Evolutionary conservation across 2,888 invertebrate species (phyloP), one percentile per base, ranked within the genome.

Genomic region (Diarsia mendica): DNA sequence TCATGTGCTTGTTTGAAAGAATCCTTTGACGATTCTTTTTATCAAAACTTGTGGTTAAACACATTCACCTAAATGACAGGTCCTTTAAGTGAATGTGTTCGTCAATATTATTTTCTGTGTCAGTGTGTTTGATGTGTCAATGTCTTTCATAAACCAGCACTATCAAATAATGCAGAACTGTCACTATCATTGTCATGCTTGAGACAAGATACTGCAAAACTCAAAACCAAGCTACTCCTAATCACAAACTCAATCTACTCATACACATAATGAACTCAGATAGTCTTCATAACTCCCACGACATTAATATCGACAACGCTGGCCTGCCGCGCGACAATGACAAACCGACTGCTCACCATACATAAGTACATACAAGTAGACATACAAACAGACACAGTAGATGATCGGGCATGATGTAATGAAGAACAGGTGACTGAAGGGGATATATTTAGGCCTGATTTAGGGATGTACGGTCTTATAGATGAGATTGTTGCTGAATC

Each of bases 221-320:
- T 39, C 2, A 20, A 49, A 55, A 58, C 23, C 20, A 70, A 28
- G 11, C 11, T 46, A 15, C 39, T 33, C 5, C 18, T n/a, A 55
- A 74, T 75, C 61, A 51, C 18, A 46, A 39, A 18, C 11, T 23
- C 18, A 23, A 49, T 33, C 23, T 49, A 49, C 66, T 13, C 18
- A 46, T 13, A 28, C 58, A 49, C 39, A 55, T 46, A 51, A 60
- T 60, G 68, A 48, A 46, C 33, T 23, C 23, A 63, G 72, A 48
- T 65, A 63, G 80, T 77, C 70, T 71, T 81, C 70, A 81, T 84
- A 82, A 72, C 67, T 81, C 65, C 49, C 39, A 73, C 55, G 75
- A 70, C 79, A 82, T 82, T 78, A 85, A 75, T 83, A 85, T 83
- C 85, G 83, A 85, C 85, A 85, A 58, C 71, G 71, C 85, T 82